Percentiles rank a stretch among this genome's conserved stretches.
phyloP scores from a whole-genome alignment of 2,888 invertebrate genomes.

The Nomada ferruginata region DNA sequence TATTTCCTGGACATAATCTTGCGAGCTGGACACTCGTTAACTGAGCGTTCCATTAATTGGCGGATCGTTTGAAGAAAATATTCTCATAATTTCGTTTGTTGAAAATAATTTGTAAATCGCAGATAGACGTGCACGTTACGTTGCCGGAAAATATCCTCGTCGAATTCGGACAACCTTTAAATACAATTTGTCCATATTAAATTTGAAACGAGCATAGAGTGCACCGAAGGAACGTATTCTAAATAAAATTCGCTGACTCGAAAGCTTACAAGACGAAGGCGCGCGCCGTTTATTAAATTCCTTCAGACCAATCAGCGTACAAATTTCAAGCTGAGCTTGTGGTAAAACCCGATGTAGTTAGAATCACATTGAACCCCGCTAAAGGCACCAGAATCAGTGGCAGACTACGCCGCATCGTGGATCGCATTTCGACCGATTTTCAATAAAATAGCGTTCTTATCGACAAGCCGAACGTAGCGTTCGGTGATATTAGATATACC shows the following conservation, averaged over 20 bases:
- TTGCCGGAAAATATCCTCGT: no score
- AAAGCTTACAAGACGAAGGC: background rate
- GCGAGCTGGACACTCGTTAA: no score
- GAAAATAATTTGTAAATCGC: no score
- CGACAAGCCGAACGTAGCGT: slow-evolving; percentile 13
- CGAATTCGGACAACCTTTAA: background rate
- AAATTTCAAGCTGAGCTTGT: slow-evolving; percentile 25
- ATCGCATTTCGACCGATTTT: slow-evolving; percentile 24
- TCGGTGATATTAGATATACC: background rate
- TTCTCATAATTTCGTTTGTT: no score
- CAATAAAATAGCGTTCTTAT: slow-evolving; percentile 12
- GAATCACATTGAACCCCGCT: slow-evolving; percentile 7
- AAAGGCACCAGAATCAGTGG: slow-evolving; percentile 8
- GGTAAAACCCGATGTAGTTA: slow-evolving; percentile 32
- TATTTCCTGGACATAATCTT: no score
- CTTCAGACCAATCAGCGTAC: slow-evolving; percentile 13
- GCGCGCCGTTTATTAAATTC: slow-evolving; percentile 31
- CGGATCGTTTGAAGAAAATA: no score
- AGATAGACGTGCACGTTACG: no score
- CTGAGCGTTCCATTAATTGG: no score
- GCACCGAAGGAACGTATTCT: background rate
- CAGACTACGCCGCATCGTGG: background rate
- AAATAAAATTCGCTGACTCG: slow-evolving; percentile 26
- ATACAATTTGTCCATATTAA: background rate
- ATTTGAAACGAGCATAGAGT: slow-evolving; percentile 1